Evolutionary conservation across 2,888 invertebrate genomes (phyloP).

Genomic region (Aleiodes testaceus): DNA sequence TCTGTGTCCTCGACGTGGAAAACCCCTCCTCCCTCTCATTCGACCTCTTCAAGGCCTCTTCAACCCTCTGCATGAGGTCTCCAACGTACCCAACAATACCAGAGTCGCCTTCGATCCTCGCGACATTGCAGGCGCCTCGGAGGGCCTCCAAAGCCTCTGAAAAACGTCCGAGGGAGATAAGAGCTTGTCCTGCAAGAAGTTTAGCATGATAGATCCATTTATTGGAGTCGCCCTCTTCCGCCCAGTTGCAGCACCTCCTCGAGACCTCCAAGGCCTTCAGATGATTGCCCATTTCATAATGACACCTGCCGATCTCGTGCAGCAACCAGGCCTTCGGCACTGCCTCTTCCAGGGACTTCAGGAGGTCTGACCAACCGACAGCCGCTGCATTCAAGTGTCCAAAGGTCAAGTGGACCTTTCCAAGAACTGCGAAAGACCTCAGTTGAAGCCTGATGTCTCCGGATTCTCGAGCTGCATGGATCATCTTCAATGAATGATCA

Average conservation of each 20-base stretch:
- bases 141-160: slow-evolving; percentile 58
- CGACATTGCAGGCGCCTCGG: slow-evolving; percentile 50
- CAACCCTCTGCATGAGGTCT: slow-evolving; percentile 51
- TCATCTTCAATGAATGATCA: slow-evolving; percentile 56
- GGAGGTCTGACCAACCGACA: slow-evolving; percentile 59
- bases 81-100: slow-evolving; percentile 56
- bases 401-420: slow-evolving; percentile 64
- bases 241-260: slow-evolving; percentile 53
- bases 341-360: slow-evolving; percentile 48
- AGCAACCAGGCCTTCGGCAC: slow-evolving; percentile 57
- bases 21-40: not conserved
- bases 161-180: slow-evolving; percentile 60
- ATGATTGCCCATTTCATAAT: slow-evolving; percentile 60
- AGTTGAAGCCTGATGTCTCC: slow-evolving; percentile 51
- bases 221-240: slow-evolving; percentile 53
- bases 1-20: slow-evolving; percentile 40
- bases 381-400: slow-evolving; percentile 62
- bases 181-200: slow-evolving; percentile 60
- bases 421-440: slow-evolving; percentile 59
- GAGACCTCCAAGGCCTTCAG: slow-evolving; percentile 54
- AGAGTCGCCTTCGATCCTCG: slow-evolving; percentile 51
- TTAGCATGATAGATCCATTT: slow-evolving; percentile 64
- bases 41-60: not conserved
- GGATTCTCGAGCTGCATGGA: slow-evolving; percentile 55
- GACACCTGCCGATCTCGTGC: slow-evolving; percentile 62